Conservation (phyloP, 2,888 invertebrate species). For the Ceratothoa steindachneri region DNA sequence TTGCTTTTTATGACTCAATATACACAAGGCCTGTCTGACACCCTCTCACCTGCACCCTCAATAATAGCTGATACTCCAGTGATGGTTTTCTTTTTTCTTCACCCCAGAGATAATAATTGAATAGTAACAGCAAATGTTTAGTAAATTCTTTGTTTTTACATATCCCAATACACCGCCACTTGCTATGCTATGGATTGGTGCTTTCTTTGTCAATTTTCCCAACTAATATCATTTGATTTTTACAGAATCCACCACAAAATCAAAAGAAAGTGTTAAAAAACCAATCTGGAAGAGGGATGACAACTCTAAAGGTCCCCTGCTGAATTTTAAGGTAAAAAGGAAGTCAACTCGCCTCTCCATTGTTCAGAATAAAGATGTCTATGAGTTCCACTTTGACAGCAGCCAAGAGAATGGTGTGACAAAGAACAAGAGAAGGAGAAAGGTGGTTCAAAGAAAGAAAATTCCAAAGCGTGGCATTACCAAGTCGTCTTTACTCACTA, state of each 20-base stretch:
- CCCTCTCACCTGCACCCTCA: too few relatives aligned
- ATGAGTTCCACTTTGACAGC: neutral
- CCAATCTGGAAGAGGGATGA: neutral
- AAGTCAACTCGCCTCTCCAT: neutral
- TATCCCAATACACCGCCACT: too few relatives aligned
- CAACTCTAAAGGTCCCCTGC: neutral
- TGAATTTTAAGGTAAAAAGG: neutral
- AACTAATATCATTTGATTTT: too few relatives aligned
- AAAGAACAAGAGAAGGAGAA: neutral
- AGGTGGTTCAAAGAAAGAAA: neutral
- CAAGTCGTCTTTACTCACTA: neutral
- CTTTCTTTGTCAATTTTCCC: too few relatives aligned
- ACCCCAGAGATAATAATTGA: too few relatives aligned
- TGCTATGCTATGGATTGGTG: too few relatives aligned
- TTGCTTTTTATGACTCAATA: too few relatives aligned
- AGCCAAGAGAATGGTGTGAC: neutral
- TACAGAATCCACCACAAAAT: neutral
- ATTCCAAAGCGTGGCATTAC: neutral
- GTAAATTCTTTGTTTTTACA: too few relatives aligned
- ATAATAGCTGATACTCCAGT: too few relatives aligned
- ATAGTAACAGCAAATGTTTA: too few relatives aligned
- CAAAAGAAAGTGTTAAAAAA: neutral
- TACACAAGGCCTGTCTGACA: too few relatives aligned
- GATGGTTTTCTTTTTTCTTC: too few relatives aligned
- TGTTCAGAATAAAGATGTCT: neutral